A percentile compares a stretch with the other conserved stretches of the same genome.
phyloP scores from a whole-genome alignment of 2,113 vertebrate species.

The Hassar affinis region DNA sequence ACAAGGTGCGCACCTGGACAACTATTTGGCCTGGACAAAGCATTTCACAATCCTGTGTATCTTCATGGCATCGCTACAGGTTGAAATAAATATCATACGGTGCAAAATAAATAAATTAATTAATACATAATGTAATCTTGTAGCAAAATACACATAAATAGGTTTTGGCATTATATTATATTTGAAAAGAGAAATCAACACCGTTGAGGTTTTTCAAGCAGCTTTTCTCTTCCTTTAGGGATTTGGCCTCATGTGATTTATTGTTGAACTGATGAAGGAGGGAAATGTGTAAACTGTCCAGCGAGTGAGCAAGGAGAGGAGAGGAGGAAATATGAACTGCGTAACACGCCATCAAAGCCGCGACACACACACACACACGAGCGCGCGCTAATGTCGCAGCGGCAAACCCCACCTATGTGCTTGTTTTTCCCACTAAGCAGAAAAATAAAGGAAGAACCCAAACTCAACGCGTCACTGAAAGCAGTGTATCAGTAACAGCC shows the following conservation, averaged over 20 bases:
- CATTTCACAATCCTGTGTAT: background rate
- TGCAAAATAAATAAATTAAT: background rate
- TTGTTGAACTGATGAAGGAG: background rate
- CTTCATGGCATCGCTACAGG: background rate
- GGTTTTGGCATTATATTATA: too few relatives aligned
- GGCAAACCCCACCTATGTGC: constrained; percentile 45
- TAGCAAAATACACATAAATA: background rate
- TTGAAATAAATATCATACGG: background rate
- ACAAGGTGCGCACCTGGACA: constrained; percentile 71
- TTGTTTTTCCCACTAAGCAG: background rate
- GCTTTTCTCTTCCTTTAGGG: background rate
- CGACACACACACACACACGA: constrained; percentile 45
- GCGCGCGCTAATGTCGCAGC: constrained; percentile 54
- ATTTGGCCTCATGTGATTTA: background rate
- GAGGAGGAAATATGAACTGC: constrained; percentile 68
- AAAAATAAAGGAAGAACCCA: background rate
- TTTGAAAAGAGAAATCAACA: background rate
- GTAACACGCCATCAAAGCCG: constrained; percentile 64
- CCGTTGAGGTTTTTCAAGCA: background rate
- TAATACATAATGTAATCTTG: background rate
- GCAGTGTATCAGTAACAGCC: background rate
- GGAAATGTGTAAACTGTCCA: background rate
- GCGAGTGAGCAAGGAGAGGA: constrained; percentile 41
- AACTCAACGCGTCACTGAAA: background rate
- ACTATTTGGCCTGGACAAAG: background rate